Evolutionary conservation across 2,797 vertebrate genomes (phyloP).

Genomic region (Brotula barbata): DNA sequence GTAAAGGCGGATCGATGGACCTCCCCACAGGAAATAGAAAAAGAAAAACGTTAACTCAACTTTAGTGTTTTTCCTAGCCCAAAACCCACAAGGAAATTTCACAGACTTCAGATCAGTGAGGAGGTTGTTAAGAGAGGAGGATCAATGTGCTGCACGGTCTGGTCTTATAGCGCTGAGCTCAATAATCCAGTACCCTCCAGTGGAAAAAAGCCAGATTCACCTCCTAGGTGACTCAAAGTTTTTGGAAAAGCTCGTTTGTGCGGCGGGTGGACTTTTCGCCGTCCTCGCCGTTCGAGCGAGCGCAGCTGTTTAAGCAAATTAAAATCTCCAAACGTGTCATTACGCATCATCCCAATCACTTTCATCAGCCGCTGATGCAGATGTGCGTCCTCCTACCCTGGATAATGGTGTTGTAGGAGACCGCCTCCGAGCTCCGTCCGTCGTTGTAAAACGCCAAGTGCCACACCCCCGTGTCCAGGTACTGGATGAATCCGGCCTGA

Average conservation of each 20-base stretch:
- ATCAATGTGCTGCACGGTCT: conserved; percentile 63
- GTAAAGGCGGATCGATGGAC: conserved; percentile 68
- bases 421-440: conserved; percentile 87
- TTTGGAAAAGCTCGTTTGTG: conserved; percentile 47
- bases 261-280: conserved; percentile 17
- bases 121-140: conserved; percentile 56
- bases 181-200: conserved; percentile 53
- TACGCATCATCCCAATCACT: conserved; percentile 55
- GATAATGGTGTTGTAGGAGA: conserved; percentile 94
- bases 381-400: conserved; percentile 82
- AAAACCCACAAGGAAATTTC: conserved; percentile 71
- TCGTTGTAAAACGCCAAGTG: conserved; percentile 99
- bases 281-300: conserved; percentile 21
- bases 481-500: conserved; percentile 97
- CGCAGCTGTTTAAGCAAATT: conserved; percentile 60
- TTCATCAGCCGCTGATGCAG: conserved; percentile 39
- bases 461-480: conserved; percentile 95
- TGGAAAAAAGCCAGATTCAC: conserved; percentile 36
- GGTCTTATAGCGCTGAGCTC: conserved; percentile 48
- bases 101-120: conserved; percentile 64
- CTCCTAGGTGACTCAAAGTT: conserved; percentile 40
- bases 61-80: conserved; percentile 59
- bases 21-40: conserved; percentile 66
- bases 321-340: conserved; percentile 58
- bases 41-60: conserved; percentile 64